phyloP scores from a whole-genome alignment of 2,888 invertebrate species.

The Chrysina gloriosa region DNA sequence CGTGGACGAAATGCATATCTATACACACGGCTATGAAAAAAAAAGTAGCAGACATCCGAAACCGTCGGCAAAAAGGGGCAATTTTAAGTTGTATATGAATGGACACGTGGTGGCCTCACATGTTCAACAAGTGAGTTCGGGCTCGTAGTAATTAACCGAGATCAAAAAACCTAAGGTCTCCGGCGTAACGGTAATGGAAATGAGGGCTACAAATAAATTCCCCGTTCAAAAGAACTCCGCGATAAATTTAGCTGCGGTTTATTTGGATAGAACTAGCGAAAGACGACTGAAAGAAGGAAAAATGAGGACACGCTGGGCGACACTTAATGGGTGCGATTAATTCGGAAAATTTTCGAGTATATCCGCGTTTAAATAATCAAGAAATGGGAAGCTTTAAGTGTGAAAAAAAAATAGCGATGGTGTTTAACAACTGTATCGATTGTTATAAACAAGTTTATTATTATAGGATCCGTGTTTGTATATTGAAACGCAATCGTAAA shows the following conservation, averaged over 20 bases:
- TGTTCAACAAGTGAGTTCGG: constrained; percentile 29
- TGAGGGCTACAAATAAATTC: constrained; percentile 15
- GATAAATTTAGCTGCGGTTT: constrained; percentile 33
- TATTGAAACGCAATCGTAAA: too few species aligned
- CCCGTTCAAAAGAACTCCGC: constrained; percentile 12
- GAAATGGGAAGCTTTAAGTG: too few species aligned
- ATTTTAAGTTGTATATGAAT: too few species aligned
- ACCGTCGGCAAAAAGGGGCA: background rate
- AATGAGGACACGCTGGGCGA: background rate
- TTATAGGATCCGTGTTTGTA: too few species aligned
- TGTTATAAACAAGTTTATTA: too few species aligned
- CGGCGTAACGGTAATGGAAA: constrained; percentile 3
- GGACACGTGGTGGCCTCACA: constrained; percentile 1
- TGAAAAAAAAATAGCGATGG: background rate
- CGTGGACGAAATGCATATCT: constrained; percentile 1
- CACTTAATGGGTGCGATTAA: constrained; percentile 18
- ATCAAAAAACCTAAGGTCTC: constrained; percentile 15
- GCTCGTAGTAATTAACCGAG: constrained; percentile 22
- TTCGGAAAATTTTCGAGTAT: constrained; percentile 18
- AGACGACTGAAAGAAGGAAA: background rate
- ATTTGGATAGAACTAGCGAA: constrained; percentile 30
- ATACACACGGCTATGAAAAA: background rate
- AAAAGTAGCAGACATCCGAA: background rate
- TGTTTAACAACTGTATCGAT: too few species aligned
- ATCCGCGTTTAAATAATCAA: too few species aligned